Conservation (phyloP, 1,140 invertebrate genomes). For the Bombus breviceps region DNA sequence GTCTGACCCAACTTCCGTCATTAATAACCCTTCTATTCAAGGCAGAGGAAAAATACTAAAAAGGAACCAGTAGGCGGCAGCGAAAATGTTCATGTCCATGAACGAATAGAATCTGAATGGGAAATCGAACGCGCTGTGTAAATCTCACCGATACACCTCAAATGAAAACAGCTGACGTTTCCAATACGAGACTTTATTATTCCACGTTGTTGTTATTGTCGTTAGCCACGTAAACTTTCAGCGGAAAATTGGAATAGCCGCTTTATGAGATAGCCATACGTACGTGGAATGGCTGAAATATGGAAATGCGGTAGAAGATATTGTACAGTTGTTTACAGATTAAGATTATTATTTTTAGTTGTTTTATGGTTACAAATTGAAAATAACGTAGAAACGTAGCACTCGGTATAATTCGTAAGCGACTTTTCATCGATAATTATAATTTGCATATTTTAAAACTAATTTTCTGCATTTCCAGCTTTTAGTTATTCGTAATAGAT, state of each 20-base stretch:
- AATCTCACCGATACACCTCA: slow-evolving; percentile 14
- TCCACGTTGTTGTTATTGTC: neutral
- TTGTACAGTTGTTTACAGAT: too few species aligned
- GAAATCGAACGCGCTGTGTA: neutral
- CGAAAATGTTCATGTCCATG: slow-evolving; percentile 18
- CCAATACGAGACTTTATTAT: neutral
- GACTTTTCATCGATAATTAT: too few species aligned
- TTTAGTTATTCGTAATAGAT: too few species aligned
- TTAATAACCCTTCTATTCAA: slow-evolving; percentile 35
- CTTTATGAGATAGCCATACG: neutral
- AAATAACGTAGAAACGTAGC: too few species aligned
- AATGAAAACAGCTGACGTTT: slow-evolving; percentile 25
- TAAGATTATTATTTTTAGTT: too few species aligned
- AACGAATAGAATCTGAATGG: slow-evolving; percentile 29
- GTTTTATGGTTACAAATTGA: too few species aligned
- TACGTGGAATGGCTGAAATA: too few species aligned
- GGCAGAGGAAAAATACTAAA: slow-evolving; percentile 1
- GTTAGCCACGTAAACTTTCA: neutral
- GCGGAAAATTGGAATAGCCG: neutral
- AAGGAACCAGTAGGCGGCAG: neutral
- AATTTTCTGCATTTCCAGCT: too few species aligned
- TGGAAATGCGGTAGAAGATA: too few species aligned
- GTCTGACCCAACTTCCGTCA: slow-evolving; percentile 31
- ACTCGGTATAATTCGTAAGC: too few species aligned
- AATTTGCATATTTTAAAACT: too few species aligned